A percentile compares a stretch with the other conserved stretches of the same genome.
Evolutionary conservation across 2,888 invertebrate genomes (phyloP).

Genomic region (Lamellibrachia satsuma): DNA sequence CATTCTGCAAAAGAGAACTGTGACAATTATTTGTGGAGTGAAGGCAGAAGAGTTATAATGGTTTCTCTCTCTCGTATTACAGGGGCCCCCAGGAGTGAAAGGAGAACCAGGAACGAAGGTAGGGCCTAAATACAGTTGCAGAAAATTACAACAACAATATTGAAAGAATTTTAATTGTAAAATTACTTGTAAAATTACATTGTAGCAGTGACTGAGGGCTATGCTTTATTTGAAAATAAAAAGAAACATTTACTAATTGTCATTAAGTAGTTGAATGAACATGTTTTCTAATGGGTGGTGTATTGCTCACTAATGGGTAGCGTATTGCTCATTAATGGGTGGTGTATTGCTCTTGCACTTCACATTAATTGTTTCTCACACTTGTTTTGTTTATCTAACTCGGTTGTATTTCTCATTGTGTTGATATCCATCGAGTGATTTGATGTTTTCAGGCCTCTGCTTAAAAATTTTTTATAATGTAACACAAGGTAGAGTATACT

Average conservation of each 20-base stretch:
- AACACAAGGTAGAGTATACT: too few species aligned
- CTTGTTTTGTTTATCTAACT: background rate
- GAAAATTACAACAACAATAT: too few species aligned
- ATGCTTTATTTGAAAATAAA: background rate
- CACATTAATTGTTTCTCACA: background rate
- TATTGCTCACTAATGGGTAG: background rate
- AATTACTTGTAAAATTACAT: background rate
- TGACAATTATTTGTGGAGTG: too few species aligned
- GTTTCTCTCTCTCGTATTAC: background rate
- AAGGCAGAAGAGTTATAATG: too few species aligned
- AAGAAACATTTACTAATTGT: background rate
- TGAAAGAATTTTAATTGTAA: background rate
- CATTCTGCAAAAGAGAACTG: too few species aligned
- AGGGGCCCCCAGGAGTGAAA: conserved; percentile 29
- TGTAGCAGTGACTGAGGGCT: background rate
- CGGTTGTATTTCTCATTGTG: background rate
- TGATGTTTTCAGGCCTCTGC: too few species aligned
- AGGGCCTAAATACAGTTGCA: too few species aligned
- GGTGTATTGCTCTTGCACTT: background rate
- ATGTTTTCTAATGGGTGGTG: background rate
- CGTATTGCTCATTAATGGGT: background rate
- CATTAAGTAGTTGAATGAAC: background rate
- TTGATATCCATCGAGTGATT: too few species aligned
- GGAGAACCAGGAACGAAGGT: conserved; percentile 27
- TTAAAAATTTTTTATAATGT: too few species aligned